Conservation (phyloP, 1,140 invertebrate genomes). For the Medauroidea extradentata region DNA sequence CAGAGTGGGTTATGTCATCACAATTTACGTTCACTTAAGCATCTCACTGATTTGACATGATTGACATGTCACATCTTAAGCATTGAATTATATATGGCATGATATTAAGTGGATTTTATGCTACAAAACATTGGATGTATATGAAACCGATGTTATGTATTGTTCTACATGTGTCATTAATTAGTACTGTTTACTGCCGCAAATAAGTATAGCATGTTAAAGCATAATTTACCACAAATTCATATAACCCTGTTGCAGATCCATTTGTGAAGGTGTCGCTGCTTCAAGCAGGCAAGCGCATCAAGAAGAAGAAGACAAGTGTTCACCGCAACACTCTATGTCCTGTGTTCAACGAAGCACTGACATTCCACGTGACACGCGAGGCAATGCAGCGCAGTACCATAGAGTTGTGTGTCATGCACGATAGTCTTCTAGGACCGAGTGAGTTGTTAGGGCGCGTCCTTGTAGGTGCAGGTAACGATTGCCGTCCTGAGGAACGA, state of each 20-base stretch:
- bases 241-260: constrained; percentile 57
- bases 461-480: constrained; percentile 44
- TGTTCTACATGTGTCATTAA: no score
- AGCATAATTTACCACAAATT: no score
- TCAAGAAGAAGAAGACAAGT: constrained; percentile 88
- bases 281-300: constrained; percentile 67
- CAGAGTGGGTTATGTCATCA: no score
- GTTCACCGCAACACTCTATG: constrained; percentile 78
- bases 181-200: no score
- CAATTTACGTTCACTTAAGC: no score
- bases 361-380: constrained; percentile 72
- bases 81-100: no score
- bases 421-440: constrained; percentile 49
- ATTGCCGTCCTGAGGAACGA: constrained; percentile 43
- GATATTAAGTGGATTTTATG: no score
- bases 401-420: constrained; percentile 50
- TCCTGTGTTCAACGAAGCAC: constrained; percentile 83
- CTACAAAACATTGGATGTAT: no score
- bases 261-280: constrained; percentile 82
- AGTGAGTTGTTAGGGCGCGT: constrained; percentile 50
- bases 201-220: no score
- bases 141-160: no score
- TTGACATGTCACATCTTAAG: no score
- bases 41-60: no score
- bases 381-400: constrained; percentile 50